Percentiles rank a stretch among this genome's conserved stretches.
phyloP scores from a whole-genome alignment of 2,113 vertebrate genomes.

The Capreolus pygargus region DNA sequence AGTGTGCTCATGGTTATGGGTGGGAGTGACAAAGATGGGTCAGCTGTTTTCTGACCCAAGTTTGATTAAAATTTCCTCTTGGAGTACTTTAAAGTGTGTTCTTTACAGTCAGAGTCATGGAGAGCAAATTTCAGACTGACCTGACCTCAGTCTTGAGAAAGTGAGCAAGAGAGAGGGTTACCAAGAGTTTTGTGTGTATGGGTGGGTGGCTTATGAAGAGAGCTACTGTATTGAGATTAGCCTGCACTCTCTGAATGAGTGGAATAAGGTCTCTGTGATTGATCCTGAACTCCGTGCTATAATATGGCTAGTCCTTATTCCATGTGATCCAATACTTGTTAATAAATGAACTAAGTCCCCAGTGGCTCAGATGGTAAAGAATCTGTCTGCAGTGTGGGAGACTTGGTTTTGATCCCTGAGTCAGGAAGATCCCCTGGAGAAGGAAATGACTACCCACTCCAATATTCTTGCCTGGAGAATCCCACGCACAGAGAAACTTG shows the following conservation, averaged over 20 bases:
- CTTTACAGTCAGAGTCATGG: neutral
- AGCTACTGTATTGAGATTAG: neutral
- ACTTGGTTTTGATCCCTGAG: neutral
- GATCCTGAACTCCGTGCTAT: neutral
- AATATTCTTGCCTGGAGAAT: neutral
- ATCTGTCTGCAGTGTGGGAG: neutral
- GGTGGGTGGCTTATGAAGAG: neutral
- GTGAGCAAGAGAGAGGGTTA: too few species aligned
- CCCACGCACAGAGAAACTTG: neutral
- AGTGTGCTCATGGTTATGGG: neutral
- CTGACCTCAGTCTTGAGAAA: neutral
- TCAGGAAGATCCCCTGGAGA: neutral
- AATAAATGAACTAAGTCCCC: neutral
- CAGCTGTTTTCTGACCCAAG: neutral
- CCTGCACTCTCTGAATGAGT: neutral
- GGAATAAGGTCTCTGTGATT: neutral
- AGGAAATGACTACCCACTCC: neutral
- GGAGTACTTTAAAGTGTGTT: neutral
- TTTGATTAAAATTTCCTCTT: neutral
- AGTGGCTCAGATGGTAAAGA: neutral
- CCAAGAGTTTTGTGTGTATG: neutral
- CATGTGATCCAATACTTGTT: neutral
- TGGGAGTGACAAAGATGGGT: neutral
- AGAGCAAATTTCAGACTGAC: neutral
- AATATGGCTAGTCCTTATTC: neutral